These are phyloP conservation scores for Sesia bembeciformis DNA, from an alignment of 2,888 invertebrate species.

Conservation along the genomic window DNA sequence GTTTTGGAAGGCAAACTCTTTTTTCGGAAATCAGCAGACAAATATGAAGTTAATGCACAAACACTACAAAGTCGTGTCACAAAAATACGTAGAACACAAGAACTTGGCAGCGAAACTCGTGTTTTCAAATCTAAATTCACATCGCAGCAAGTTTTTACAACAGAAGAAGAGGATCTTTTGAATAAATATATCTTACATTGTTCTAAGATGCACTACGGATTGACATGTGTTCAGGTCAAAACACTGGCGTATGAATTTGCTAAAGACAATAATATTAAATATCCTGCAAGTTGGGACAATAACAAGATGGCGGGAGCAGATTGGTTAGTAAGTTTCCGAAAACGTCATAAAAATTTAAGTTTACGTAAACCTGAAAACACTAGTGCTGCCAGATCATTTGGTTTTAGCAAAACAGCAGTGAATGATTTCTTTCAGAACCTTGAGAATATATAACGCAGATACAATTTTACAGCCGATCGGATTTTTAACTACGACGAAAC, in stretches of 20 bases:
- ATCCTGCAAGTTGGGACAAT: slow-evolving; percentile 3
- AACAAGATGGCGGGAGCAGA: slow-evolving; percentile 1
- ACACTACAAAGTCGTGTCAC: slow-evolving; percentile 5
- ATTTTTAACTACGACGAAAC: slow-evolving; percentile 15
- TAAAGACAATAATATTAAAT: slow-evolving; percentile 3
- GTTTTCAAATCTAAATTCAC: slow-evolving; percentile 5
- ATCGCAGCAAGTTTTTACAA: slow-evolving; percentile 7
- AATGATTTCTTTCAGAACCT: not conserved
- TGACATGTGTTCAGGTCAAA: slow-evolving; percentile 7
- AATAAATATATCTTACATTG: slow-evolving; percentile 6
- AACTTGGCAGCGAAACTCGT: not conserved
- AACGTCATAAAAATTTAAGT: slow-evolving; percentile 7
- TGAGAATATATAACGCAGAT: slow-evolving; percentile 6
- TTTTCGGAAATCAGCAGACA: slow-evolving; percentile 6
- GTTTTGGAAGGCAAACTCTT: slow-evolving; percentile 3
- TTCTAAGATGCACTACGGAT: slow-evolving; percentile 10
- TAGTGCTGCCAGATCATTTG: slow-evolving; percentile 19
- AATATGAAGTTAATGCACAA: slow-evolving; percentile 7
- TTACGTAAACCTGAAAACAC: slow-evolving; percentile 23
- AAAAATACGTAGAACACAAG: slow-evolving; percentile 3
- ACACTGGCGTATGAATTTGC: slow-evolving; percentile 10
- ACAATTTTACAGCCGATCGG: slow-evolving; percentile 8
- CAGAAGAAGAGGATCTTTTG: slow-evolving; percentile 5
- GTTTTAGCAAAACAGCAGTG: no score
- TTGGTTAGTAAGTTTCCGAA: not conserved